Base-by-base conservation (phyloP, 2,797 vertebrate species). In the Gorsachius magnificus region DNA sequence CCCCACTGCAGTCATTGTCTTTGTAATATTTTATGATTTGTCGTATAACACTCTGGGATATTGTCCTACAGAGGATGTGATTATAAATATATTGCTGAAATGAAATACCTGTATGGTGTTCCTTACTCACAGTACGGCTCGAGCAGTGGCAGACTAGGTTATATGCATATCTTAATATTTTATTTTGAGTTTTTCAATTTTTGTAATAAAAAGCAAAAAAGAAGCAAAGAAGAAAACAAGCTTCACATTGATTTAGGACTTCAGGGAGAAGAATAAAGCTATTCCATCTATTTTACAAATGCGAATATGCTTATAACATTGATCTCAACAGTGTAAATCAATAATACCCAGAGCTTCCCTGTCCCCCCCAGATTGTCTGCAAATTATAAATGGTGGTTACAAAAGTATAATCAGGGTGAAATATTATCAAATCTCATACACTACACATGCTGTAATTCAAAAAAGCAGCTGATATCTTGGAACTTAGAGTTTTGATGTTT, bases 401-500 rank as follows among this genome's bases (percentile, higher is more conserved):
- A 76, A 90, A 96, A 95, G 38, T 76, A 94, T 89, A 88, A 95
- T 82, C 80, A 89, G 60, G 41, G 89, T 95, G 95, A 97, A 98
- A 96, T 95, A 97, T 87, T 94, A 91, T 76, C 90, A 69, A 50
- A 90, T 68, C 80, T 89, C 56, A 63, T 91, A 90, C 93, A 96
- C 90, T 94, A 65, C 64, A 71, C 57, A 90, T 95, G 90, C 68
- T 97, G 68, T 95, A 97, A 97, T 95, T 97, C 87, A 96, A 88
- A 97, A 96, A 95, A 95, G 50, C 33, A 91, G 54, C 89, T 97
- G 95, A 86, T 96, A 96, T 92, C 75, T 96, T 94, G 87, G 83
- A 98, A 98, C 87, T 93, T 89, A 43, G 91, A 94, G 87, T 96
- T 97, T 95, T 97, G 96, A 97, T 96, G 89, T 97, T 98, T 97